A percentile compares a stretch with the other conserved stretches of the same genome.
Evolutionary conservation across 1,140 invertebrate species (phyloP).

Genomic region (Zeugodacus cucurbitae): DNA sequence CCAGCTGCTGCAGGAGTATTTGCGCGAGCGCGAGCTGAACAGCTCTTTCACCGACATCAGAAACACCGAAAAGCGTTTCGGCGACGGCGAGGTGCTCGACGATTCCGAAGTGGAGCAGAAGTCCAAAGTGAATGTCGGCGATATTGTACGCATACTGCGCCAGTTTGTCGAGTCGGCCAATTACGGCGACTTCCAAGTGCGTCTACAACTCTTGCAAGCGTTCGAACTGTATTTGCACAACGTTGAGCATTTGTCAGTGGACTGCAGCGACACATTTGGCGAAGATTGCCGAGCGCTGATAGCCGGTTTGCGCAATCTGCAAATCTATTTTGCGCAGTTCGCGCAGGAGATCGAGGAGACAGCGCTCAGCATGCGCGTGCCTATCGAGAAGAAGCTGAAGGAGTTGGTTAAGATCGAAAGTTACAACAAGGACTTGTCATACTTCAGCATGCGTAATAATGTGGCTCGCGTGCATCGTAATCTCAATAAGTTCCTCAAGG

Average conservation of each 20-base stretch:
- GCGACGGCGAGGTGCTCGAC: conserved; percentile 49
- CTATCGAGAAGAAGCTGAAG: conserved; percentile 91
- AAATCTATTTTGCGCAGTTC: conserved; percentile 89
- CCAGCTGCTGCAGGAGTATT: conserved; percentile 72
- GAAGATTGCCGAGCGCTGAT: conserved; percentile 64
- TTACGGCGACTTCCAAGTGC: conserved; percentile 83
- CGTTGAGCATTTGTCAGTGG: background rate
- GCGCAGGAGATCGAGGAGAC: conserved; percentile 71
- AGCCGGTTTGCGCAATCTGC: conserved; percentile 85
- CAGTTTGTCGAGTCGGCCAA: conserved; percentile 87
- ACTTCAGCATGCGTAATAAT: conserved; percentile 91
- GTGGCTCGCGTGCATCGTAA: conserved; percentile 89
- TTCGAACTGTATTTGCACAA: conserved; percentile 59
- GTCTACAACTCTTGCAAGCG: conserved; percentile 78
- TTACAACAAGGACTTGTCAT: conserved; percentile 93
- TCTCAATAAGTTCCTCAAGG: conserved; percentile 86
- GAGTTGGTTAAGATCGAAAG: conserved; percentile 96
- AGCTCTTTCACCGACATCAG: conserved; percentile 51
- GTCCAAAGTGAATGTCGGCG: conserved; percentile 47
- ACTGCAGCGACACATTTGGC: background rate
- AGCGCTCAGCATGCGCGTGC: conserved; percentile 75
- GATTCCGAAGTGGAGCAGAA: conserved; percentile 44
- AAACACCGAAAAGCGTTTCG: conserved; percentile 55
- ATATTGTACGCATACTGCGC: conserved; percentile 72
- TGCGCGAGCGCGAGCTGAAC: conserved; percentile 51